Percentiles rank a stretch among this genome's conserved stretches.
Conservation (phyloP, 2,888 invertebrate species). For the Epirrita christyi region DNA sequence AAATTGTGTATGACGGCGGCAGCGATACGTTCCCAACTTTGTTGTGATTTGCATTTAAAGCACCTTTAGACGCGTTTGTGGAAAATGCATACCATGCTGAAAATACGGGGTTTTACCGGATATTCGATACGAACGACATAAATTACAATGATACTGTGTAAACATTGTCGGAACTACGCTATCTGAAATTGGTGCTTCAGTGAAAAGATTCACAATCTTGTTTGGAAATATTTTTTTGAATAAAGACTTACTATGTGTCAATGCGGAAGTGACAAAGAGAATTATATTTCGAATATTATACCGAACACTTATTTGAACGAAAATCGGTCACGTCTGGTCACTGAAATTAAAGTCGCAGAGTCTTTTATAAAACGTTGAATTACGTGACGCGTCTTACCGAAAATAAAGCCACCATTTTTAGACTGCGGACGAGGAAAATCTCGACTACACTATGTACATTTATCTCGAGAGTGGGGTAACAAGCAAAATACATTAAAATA, state of each 20-base stretch:
- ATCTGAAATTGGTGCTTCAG: constrained; percentile 33
- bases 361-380: too few species aligned
- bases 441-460: too few species aligned
- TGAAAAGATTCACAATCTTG: constrained; percentile 24
- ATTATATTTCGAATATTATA: neutral
- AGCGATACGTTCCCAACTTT: constrained; percentile 55
- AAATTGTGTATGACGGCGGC: constrained; percentile 50
- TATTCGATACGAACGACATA: constrained; percentile 48
- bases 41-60: constrained; percentile 71
- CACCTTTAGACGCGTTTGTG: constrained; percentile 60
- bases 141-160: constrained; percentile 44
- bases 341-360: neutral
- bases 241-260: constrained; percentile 18
- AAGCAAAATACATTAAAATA: constrained; percentile 23
- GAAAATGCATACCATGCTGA: constrained; percentile 39
- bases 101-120: constrained; percentile 33
- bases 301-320: neutral
- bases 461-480: too few species aligned
- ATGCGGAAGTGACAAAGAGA: constrained; percentile 1
- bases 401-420: too few species aligned
- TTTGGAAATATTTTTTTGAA: constrained; percentile 28
- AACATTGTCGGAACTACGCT: constrained; percentile 36
- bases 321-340: neutral
- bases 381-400: too few species aligned
- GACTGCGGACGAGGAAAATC: too few species aligned